These are phyloP conservation scores for Drosophila leontia DNA, from an alignment of 1,140 invertebrate genomes.

Conservation along the genomic window DNA sequence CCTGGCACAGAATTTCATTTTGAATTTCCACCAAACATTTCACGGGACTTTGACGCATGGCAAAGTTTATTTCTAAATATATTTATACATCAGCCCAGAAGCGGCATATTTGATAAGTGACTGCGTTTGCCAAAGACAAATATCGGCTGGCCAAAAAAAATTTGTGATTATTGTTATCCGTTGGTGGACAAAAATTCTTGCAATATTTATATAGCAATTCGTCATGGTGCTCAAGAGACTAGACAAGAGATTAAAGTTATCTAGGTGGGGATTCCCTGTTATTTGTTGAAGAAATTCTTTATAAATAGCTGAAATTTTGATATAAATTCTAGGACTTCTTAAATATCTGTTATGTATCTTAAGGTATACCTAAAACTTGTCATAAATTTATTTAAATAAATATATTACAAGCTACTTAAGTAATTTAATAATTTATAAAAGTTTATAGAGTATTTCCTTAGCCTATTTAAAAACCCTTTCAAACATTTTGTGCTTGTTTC, in stretches of 20 bases:
- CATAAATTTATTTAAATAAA: too few relatives aligned
- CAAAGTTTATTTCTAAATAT: slow-evolving; percentile 62
- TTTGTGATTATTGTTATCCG: slow-evolving; percentile 29
- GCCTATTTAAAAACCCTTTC: not conserved
- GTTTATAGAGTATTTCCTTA: not conserved
- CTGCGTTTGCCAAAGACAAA: slow-evolving; percentile 13
- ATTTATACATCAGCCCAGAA: slow-evolving; percentile 14
- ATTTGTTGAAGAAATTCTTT: not conserved
- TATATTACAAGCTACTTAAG: too few relatives aligned
- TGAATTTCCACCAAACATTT: slow-evolving; percentile 67
- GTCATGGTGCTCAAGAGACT: not conserved
- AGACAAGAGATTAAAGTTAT: not conserved
- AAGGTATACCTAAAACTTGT: too few relatives aligned
- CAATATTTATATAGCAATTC: not conserved
- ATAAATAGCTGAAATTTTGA: not conserved
- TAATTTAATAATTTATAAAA: not conserved
- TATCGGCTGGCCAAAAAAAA: not conserved
- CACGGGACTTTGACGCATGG: slow-evolving; percentile 63
- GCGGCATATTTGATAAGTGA: slow-evolving; percentile 29
- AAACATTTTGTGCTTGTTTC: slow-evolving; percentile 6
- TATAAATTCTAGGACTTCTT: not conserved
- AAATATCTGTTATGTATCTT: too few relatives aligned
- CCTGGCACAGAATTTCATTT: slow-evolving; percentile 71
- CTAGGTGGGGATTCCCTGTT: not conserved
- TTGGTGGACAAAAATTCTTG: too few relatives aligned